Evolutionary conservation across 2,797 vertebrate genomes (phyloP).

Genomic region (Lateolabrax maculatus): DNA sequence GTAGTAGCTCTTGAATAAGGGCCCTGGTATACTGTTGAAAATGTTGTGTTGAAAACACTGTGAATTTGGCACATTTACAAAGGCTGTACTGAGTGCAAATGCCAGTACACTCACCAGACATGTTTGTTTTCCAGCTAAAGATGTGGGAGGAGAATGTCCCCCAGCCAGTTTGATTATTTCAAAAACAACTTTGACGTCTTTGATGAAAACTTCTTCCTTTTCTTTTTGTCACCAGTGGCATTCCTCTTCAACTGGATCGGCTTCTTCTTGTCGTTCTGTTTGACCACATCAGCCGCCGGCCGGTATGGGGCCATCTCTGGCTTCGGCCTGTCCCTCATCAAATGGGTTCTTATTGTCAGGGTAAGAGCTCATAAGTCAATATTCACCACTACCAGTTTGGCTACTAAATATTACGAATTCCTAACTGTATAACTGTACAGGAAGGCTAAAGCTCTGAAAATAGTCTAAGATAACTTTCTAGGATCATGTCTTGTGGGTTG

Average conservation of each 20-base stretch:
- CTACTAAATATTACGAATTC: background rate
- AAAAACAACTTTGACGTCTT: background rate
- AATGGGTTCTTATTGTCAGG: slow-evolving; percentile 99
- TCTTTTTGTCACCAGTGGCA: slow-evolving; percentile 88
- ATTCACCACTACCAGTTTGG: background rate
- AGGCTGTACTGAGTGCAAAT: background rate
- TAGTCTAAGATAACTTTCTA: background rate
- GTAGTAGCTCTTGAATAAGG: background rate
- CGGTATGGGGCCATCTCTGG: slow-evolving; percentile 98
- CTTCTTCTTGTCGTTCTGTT: slow-evolving; percentile 98
- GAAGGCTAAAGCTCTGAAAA: background rate
- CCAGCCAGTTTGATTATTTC: background rate
- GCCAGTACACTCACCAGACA: background rate
- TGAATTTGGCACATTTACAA: background rate
- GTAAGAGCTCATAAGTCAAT: slow-evolving; percentile 80
- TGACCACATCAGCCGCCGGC: slow-evolving; percentile 97
- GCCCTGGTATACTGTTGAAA: background rate
- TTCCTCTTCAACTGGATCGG: slow-evolving; percentile 99
- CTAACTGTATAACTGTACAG: no score
- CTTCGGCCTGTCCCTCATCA: slow-evolving; percentile 97
- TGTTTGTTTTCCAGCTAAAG: slow-evolving; percentile 2
- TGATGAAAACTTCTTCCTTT: background rate
- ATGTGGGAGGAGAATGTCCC: background rate
- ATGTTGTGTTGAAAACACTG: no score
- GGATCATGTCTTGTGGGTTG: background rate